phyloP scores from a whole-genome alignment of 2,797 vertebrate genomes.

The Pangasius mekongensis region DNA sequence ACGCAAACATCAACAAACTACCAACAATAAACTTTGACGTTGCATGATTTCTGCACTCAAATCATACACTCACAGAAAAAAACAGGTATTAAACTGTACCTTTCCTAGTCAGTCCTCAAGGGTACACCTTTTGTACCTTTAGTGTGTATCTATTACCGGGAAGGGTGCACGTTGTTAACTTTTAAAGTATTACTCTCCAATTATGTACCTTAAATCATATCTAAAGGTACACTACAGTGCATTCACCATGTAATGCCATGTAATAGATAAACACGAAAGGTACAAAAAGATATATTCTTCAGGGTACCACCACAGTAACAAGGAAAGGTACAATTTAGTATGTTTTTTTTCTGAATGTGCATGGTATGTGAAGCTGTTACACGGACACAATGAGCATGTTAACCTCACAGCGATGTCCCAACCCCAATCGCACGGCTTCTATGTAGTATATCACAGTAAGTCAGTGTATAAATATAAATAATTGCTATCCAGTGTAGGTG shows the following conservation, averaged over 20 bases:
- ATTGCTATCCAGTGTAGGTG: background rate
- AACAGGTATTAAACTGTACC: background rate
- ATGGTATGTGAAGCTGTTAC: background rate
- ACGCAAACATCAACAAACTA: background rate
- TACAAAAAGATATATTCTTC: background rate
- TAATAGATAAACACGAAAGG: background rate
- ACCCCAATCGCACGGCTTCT: background rate
- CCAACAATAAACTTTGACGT: no score
- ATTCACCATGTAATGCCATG: no score
- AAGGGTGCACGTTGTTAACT: background rate
- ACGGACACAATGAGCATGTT: background rate
- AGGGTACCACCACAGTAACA: background rate
- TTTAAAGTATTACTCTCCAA: background rate
- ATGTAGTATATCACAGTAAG: background rate
- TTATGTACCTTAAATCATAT: background rate
- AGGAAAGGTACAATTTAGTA: background rate
- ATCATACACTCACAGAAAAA: background rate
- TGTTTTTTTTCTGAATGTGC: background rate
- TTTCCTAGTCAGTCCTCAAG: background rate
- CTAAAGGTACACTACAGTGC: background rate
- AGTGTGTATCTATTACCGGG: background rate
- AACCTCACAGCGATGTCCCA: background rate
- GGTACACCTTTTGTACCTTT: background rate
- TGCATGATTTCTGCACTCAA: background rate
- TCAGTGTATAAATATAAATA: constrained; percentile 11